Conservation (phyloP, 1,140 invertebrate genomes). For the Trichomalopsis sarcophagae region DNA sequence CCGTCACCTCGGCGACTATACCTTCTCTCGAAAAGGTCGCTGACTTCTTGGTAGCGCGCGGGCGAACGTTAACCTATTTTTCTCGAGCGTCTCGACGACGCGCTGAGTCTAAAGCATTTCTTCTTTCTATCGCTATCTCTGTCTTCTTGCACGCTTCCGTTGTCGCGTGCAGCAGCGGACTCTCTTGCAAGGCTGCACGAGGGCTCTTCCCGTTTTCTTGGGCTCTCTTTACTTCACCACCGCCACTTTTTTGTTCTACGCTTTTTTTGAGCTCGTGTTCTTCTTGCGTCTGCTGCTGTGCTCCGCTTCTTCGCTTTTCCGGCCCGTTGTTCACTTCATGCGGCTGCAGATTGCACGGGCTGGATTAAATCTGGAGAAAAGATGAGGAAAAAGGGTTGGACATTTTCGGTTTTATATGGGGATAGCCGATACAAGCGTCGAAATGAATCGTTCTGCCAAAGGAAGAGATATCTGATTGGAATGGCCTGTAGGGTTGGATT, state of each 20-base stretch:
- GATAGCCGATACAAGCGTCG: too few relatives aligned
- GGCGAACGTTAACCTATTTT: conserved; percentile 35
- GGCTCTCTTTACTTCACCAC: neutral
- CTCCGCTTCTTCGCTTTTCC: neutral
- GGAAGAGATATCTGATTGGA: neutral
- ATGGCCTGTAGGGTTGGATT: neutral
- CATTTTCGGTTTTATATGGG: too few relatives aligned
- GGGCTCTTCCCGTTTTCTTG: conserved; percentile 5
- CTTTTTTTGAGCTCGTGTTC: neutral
- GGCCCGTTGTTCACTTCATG: neutral
- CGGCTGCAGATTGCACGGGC: neutral
- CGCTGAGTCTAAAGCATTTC: neutral
- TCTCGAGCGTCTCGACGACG: conserved; percentile 12
- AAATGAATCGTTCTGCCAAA: too few relatives aligned
- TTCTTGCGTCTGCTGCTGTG: neutral
- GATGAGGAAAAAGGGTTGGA: too few relatives aligned
- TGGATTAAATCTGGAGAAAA: neutral
- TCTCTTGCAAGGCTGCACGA: neutral
- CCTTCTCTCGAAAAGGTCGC: conserved; percentile 12
- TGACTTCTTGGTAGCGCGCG: conserved; percentile 21
- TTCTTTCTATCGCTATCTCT: conserved; percentile 1
- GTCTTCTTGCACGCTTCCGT: neutral
- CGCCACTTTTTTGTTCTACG: neutral
- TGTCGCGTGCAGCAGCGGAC: too few relatives aligned
- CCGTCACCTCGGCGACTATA: too few relatives aligned